Conservation (phyloP, 2,888 invertebrate genomes). For the Corythucha ciliata region DNA sequence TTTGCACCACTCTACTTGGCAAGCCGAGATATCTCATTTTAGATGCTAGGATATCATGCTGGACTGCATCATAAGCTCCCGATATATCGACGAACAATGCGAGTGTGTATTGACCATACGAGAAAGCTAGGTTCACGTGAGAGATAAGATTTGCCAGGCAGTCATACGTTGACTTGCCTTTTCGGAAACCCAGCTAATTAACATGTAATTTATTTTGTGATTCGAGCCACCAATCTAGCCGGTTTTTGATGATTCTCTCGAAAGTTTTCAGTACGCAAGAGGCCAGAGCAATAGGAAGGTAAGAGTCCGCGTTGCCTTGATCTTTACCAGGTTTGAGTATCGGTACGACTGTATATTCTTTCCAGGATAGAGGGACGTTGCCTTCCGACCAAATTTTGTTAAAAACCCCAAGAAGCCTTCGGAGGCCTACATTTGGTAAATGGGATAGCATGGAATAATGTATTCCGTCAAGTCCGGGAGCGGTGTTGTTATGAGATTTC, state of each 20-base stretch:
- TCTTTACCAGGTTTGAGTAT: slow-evolving; percentile 4
- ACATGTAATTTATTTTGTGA: slow-evolving; percentile 1
- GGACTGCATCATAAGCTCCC: no score
- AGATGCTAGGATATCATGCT: no score
- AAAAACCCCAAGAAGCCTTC: background rate
- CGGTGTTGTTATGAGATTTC: background rate
- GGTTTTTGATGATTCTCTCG: slow-evolving; percentile 1
- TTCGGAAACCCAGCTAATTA: no score
- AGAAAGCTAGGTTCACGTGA: no score
- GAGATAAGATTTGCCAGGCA: no score
- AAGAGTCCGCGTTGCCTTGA: background rate
- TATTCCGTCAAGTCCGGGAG: background rate
- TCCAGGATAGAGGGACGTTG: slow-evolving; percentile 4
- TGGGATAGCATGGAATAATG: slow-evolving; percentile 11
- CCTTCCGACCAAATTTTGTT: background rate
- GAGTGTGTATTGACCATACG: no score
- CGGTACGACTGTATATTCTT: slow-evolving; percentile 2
- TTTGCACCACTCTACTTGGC: no score
- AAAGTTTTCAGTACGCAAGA: slow-evolving; percentile 5
- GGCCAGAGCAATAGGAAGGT: background rate
- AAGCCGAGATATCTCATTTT: no score
- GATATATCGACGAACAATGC: no score
- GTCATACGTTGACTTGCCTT: no score
- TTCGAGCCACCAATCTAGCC: slow-evolving; percentile 10
- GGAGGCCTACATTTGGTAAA: slow-evolving; percentile 13